Conservation (phyloP, 2,797 vertebrate genomes). For the Dipus sagitta region DNA sequence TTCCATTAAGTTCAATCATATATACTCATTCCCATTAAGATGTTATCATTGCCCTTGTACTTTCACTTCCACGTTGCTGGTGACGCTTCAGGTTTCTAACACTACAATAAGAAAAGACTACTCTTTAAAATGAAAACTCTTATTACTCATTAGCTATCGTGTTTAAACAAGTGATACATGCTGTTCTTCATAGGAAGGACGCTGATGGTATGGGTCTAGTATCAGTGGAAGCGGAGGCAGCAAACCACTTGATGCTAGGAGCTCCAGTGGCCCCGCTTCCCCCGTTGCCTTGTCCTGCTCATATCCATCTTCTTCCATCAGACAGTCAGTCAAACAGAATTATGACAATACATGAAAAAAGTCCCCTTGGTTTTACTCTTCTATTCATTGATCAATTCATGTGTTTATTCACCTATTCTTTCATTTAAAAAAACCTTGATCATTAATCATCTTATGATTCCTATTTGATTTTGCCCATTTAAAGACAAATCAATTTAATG, state of each 20-base stretch:
- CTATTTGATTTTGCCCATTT: background rate
- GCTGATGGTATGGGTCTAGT: background rate
- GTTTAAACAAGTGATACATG: conserved; percentile 48
- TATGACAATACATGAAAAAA: background rate
- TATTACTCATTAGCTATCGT: conserved; percentile 17
- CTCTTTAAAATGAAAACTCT: conserved; percentile 7
- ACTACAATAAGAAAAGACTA: background rate
- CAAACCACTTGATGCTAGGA: background rate
- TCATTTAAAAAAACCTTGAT: background rate
- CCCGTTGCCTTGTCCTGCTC: accelerated
- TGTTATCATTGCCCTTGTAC: conserved; percentile 40
- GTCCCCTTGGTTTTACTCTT: background rate
- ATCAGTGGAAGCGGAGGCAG: background rate
- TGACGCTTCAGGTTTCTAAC: background rate
- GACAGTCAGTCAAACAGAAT: background rate
- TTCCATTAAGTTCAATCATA: conserved; percentile 75
- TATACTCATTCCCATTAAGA: conserved; percentile 68
- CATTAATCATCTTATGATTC: background rate
- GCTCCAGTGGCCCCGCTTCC: accelerated
- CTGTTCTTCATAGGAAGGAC: background rate
- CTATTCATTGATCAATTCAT: background rate
- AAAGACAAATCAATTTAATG: conserved; percentile 3
- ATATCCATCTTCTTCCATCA: background rate
- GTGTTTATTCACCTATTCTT: background rate
- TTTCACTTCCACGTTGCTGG: conserved; percentile 10